Evolutionary conservation across 2,888 invertebrate genomes (phyloP).

Genomic region (Amiota communis): DNA sequence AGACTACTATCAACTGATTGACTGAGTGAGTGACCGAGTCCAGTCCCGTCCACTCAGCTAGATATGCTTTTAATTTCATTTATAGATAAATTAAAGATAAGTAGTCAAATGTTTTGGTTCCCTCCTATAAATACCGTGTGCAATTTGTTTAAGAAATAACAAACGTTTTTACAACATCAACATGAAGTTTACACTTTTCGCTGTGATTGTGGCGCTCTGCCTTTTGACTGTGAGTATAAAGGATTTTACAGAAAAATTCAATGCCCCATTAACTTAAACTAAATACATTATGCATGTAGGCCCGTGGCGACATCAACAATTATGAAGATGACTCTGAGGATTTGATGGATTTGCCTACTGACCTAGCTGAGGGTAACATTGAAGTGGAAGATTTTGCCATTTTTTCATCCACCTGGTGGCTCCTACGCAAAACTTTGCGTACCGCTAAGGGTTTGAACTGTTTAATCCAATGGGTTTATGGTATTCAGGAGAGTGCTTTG

Average conservation of each 20-base stretch:
- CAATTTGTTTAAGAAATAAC: not conserved
- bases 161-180: slow-evolving; percentile 23
- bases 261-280: not conserved
- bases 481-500: slow-evolving; percentile 47
- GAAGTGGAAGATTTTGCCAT: slow-evolving; percentile 33
- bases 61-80: no score
- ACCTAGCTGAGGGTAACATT: slow-evolving; percentile 31
- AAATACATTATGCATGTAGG: slow-evolving; percentile 39
- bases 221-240: slow-evolving; percentile 51
- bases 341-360: slow-evolving; percentile 27
- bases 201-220: slow-evolving; percentile 49
- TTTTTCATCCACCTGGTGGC: slow-evolving; percentile 34
- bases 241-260: not conserved
- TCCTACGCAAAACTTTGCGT: slow-evolving; percentile 45
- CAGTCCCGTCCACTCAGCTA: no score
- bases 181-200: slow-evolving; percentile 55
- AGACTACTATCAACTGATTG: no score
- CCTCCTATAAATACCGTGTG: not conserved
- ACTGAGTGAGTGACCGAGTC: no score
- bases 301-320: slow-evolving; percentile 40
- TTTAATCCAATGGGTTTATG: slow-evolving; percentile 51
- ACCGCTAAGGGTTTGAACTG: slow-evolving; percentile 61
- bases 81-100: no score
- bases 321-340: slow-evolving; percentile 29
- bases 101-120: no score